Conservation (phyloP, 2,888 invertebrate species). For the Apodemia hepburni region DNA sequence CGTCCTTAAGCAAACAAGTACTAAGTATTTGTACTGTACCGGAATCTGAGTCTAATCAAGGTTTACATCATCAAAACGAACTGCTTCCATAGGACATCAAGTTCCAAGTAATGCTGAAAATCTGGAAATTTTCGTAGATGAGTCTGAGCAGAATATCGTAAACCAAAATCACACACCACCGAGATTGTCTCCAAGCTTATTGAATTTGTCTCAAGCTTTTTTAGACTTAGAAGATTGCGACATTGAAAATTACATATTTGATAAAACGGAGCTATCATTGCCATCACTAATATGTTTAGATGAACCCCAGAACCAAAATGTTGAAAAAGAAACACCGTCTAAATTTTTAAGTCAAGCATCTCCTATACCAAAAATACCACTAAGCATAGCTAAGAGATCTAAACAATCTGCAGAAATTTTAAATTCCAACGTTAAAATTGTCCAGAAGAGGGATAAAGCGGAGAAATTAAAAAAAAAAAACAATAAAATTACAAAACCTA, state of each 20-base stretch:
- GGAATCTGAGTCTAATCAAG: constrained; percentile 22
- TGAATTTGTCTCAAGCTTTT: constrained; percentile 26
- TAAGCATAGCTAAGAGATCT: constrained; percentile 24
- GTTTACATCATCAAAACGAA: constrained; percentile 19
- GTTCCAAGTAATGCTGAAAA: constrained; percentile 21
- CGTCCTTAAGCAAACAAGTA: constrained; percentile 23
- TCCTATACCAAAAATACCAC: constrained; percentile 27
- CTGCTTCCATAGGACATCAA: constrained; percentile 21
- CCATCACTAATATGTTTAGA: constrained; percentile 24
- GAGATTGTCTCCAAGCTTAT: constrained; percentile 17
- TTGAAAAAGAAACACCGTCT: constrained; percentile 25
- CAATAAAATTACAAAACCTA: constrained; percentile 23
- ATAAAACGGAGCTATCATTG: no score
- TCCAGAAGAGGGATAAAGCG: constrained; percentile 20
- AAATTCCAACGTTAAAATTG: constrained; percentile 19
- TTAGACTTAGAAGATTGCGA: constrained; percentile 24
- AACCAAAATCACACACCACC: constrained; percentile 13
- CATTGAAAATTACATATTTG: constrained; percentile 23
- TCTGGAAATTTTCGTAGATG: constrained; percentile 21
- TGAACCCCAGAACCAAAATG: constrained; percentile 26
- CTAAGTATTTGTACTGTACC: constrained; percentile 19
- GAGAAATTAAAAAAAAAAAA: constrained; percentile 23
- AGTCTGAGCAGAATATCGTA: constrained; percentile 26
- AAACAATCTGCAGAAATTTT: constrained; percentile 19
- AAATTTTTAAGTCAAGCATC: constrained; percentile 27